Evolutionary conservation across 2,888 invertebrate genomes (phyloP), one percentile per base, ranked within the genome.

Genomic region (Tortrix viridana): DNA sequence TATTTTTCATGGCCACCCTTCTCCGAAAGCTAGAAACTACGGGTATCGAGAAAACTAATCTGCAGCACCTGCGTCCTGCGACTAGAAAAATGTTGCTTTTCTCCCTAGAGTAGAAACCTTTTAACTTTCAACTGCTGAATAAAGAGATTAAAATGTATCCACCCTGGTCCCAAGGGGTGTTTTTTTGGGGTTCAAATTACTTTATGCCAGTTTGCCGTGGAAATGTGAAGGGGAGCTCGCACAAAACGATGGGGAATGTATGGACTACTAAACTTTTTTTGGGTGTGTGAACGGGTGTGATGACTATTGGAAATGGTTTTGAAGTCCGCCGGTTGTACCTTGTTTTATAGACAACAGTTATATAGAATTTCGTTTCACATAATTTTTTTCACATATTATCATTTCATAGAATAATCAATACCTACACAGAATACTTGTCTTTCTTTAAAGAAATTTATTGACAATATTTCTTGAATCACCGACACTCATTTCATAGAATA

Each of bases 21-120:
- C 54, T 44, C 54, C 47, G 43, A 67, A 62, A 64, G 63, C 64
- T 62, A 69, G 69, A 68, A 73, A 70, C 72, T 67, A 70, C 69
- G 71, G 77, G 77, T 79, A 80, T 81, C 77, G 79, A 59, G 68
- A 63, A 72, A 80, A 80, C 79, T 79, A 82, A 82, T 82, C 74
- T 72, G 67, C 65, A 49, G 46, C 67, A 67, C 67, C 67, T 67
- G 67, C 56, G 67, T 71, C 73, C 67, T 63, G 65, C 59, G 67
- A 71, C 74, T 72, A 73, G 73, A 75, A 72, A 73, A 75, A 75
- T 74, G 75, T 72, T 73, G 69, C 72, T 71, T 57, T 59, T 53
- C 70, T 68, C 69, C 68, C 65, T 71, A 70, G 68, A 69, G 65
- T 66, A 66, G 65, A 70, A n/a, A 65, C 69, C 69, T 71, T 65